These are phyloP conservation scores for Cromileptes altivelis DNA, from an alignment of 2,113 vertebrate species.

Conservation along the genomic window DNA sequence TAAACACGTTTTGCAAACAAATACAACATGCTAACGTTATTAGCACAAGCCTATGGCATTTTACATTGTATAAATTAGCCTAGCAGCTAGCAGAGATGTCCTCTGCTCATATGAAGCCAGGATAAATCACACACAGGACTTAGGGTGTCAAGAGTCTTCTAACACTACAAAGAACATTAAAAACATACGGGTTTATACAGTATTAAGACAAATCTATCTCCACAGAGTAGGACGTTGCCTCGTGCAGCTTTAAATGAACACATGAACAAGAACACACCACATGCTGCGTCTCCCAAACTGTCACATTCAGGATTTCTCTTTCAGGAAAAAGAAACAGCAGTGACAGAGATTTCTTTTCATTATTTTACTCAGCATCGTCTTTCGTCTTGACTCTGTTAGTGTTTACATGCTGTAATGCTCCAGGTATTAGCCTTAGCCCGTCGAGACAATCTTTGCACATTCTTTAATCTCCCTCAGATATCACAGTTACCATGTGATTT, in stretches of 20 bases:
- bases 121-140: too few relatives aligned
- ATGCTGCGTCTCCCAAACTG: not conserved
- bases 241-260: not conserved
- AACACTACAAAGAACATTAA: too few relatives aligned
- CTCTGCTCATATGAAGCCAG: too few relatives aligned
- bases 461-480: not conserved
- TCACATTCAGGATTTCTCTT: constrained; percentile 13
- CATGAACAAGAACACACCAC: not conserved
- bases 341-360: too few relatives aligned
- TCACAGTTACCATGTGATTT: not conserved
- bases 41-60: too few relatives aligned
- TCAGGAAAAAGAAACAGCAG: constrained; percentile 28
- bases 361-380: not conserved
- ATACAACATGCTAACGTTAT: too few relatives aligned
- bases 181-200: too few relatives aligned
- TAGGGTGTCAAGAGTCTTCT: too few relatives aligned
- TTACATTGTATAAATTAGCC: too few relatives aligned
- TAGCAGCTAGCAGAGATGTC: too few relatives aligned
- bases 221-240: not conserved
- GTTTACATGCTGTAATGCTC: not conserved
- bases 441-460: not conserved
- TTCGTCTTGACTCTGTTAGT: not conserved
- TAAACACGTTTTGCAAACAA: too few relatives aligned
- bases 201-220: too few relatives aligned
- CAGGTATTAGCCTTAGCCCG: not conserved